phyloP scores from a whole-genome alignment of 2,113 vertebrate species.

The human (Homo sapiens) region GRCh38 chr4:174495001-174495500 shows the following conservation, averaged over 20 bases:
- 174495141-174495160: neutral
- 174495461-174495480: neutral
- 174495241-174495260: neutral
- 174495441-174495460: neutral
- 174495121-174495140: neutral
- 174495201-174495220: neutral
- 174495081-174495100: neutral
- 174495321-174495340: neutral
- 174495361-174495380: neutral
- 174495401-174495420: neutral
- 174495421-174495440: neutral
- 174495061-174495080: neutral
- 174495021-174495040: neutral
- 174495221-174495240: neutral
- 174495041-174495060: neutral
- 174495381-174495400: neutral
- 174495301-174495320: neutral
- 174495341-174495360: neutral
- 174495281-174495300: neutral
- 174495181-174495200: neutral
- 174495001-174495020: neutral
- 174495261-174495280: neutral
- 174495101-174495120: neutral
- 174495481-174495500: neutral
- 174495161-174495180: fast-evolving